Conservation (phyloP, 1,140 invertebrate species). For the Lordiphosa mommai region DNA sequence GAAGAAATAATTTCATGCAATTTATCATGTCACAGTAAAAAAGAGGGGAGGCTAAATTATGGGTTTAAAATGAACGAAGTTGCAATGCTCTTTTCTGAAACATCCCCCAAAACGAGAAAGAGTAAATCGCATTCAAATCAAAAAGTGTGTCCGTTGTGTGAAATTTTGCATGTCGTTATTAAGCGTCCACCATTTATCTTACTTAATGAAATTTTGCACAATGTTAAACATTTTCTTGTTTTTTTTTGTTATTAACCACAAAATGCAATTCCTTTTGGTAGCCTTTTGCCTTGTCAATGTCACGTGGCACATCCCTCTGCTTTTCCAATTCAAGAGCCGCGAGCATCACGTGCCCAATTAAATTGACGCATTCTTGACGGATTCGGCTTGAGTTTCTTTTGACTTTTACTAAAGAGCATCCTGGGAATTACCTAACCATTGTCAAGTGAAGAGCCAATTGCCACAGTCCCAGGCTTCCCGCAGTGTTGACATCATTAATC, state of each 20-base stretch:
- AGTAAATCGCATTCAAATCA: neutral
- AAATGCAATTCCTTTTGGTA: conserved; percentile 32
- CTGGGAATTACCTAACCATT: conserved; percentile 42
- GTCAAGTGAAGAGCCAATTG: neutral
- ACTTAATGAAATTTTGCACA: conserved; percentile 79
- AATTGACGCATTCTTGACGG: conserved; percentile 64
- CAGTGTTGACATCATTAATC: conserved; percentile 48
- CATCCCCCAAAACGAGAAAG: too few relatives aligned
- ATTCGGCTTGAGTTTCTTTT: conserved; percentile 34
- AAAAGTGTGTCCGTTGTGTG: conserved; percentile 16
- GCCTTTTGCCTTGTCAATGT: conserved; percentile 13
- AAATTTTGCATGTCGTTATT: conserved; percentile 66
- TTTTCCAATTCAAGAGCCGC: conserved; percentile 31
- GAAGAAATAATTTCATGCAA: conserved; percentile 74
- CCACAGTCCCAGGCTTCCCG: neutral
- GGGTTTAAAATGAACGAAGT: neutral
- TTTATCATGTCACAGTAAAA: conserved; percentile 70
- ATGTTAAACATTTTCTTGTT: conserved; percentile 14
- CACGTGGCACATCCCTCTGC: conserved; percentile 37
- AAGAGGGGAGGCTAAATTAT: neutral
- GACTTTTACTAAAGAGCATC: conserved; percentile 43
- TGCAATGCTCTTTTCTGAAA: neutral
- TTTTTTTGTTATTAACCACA: conserved; percentile 33
- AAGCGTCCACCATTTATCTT: conserved; percentile 78
- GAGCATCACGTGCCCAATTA: conserved; percentile 74